Percentiles rank a stretch among this genome's conserved stretches.
Evolutionary conservation across 2,113 vertebrate species (phyloP).

Genomic region (Eubucco bourcierii): DNA sequence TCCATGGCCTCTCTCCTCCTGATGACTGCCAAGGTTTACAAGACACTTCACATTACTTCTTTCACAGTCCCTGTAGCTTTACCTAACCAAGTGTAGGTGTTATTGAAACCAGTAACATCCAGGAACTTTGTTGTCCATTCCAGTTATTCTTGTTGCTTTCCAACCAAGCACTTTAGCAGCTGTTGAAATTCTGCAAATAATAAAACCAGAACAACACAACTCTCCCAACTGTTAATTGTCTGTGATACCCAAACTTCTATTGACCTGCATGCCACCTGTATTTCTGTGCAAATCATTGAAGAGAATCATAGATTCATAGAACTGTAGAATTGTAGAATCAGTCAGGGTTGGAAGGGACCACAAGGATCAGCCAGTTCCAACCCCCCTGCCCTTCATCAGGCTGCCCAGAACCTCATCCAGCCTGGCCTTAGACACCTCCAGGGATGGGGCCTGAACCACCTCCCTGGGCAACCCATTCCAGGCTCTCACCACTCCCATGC

Average conservation of each 20-base stretch:
- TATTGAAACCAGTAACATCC: neutral
- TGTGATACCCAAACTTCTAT: neutral
- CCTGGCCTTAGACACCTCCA: no score
- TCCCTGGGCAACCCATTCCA: no score
- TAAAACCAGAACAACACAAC: neutral
- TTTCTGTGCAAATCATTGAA: neutral
- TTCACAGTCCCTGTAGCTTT: neutral
- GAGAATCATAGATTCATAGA: no score
- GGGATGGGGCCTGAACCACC: no score
- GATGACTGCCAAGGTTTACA: neutral
- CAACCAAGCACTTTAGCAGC: neutral
- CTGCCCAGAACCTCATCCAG: no score
- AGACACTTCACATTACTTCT: neutral
- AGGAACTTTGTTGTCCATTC: neutral
- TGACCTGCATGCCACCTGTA: neutral
- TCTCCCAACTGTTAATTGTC: fast-evolving
- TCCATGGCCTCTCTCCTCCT: neutral
- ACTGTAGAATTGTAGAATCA: no score
- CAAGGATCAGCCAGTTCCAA: no score
- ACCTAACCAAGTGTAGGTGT: neutral
- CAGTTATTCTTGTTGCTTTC: neutral
- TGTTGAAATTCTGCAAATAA: neutral
- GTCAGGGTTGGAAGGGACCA: no score
- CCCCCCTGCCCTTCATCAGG: no score
- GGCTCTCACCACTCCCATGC: no score